A percentile compares a stretch with the other conserved stretches of the same genome.
phyloP scores from a whole-genome alignment of 1,140 invertebrate species.

The Neodiprion lecontei region DNA sequence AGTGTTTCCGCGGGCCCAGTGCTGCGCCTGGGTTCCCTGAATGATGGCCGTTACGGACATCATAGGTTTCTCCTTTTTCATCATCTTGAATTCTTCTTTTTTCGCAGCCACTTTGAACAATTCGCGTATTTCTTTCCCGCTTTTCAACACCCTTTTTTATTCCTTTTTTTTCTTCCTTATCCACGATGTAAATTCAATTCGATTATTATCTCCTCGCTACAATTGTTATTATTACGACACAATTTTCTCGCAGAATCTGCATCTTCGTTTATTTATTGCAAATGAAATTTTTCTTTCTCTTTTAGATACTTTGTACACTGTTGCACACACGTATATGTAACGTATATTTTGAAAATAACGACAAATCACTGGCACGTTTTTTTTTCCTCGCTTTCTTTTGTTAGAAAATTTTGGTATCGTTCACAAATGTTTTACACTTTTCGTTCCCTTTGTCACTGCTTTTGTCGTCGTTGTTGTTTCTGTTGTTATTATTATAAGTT shows the following conservation, averaged over 20 bases:
- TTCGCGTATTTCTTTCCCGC: not conserved
- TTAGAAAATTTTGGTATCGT: not conserved
- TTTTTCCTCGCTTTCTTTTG: not conserved
- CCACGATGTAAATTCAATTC: no score
- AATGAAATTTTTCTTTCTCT: no score
- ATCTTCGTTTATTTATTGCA: no score
- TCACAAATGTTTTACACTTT: not conserved
- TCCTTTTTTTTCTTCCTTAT: no score
- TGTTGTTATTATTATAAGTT: not conserved
- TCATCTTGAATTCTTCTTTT: slow-evolving; percentile 59
- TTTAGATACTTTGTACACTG: no score
- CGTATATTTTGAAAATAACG: no score
- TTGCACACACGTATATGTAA: no score
- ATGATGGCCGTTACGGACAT: slow-evolving; percentile 84
- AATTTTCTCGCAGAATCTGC: no score
- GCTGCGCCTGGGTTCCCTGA: slow-evolving; percentile 68
- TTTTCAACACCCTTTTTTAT: no score
- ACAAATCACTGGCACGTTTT: not conserved
- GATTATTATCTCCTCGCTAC: no score
- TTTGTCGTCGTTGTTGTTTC: not conserved
- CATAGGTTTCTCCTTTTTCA: slow-evolving; percentile 85
- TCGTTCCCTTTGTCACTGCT: not conserved
- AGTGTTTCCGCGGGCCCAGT: slow-evolving; percentile 64
- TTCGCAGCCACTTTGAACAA: slow-evolving; percentile 1
- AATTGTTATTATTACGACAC: no score